Evolutionary conservation across 2,888 invertebrate species (phyloP).

Genomic region (Molanna angustata): DNA sequence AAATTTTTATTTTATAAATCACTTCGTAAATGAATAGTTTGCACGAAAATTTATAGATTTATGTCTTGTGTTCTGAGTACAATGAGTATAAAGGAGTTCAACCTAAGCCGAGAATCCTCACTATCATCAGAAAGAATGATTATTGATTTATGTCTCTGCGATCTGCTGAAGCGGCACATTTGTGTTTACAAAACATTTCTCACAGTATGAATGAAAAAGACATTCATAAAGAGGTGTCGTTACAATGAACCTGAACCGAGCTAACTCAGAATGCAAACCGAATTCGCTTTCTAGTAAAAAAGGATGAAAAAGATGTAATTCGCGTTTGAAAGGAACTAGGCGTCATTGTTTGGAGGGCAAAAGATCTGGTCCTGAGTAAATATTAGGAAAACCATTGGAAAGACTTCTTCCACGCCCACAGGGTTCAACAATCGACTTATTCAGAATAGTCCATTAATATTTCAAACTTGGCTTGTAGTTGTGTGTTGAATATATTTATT

Average conservation of each 20-base stretch:
- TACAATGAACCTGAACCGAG: slow-evolving; percentile 22
- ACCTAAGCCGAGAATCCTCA: too few species aligned
- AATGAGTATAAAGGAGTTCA: too few species aligned
- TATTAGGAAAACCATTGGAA: slow-evolving; percentile 27
- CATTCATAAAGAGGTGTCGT: slow-evolving; percentile 29
- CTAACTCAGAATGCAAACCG: slow-evolving; percentile 6
- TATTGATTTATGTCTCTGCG: slow-evolving; percentile 28
- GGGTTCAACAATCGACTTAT: slow-evolving; percentile 16
- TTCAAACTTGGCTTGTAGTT: slow-evolving; percentile 19
- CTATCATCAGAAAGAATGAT: slow-evolving; percentile 22
- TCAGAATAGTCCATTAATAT: slow-evolving; percentile 26
- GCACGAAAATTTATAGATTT: too few species aligned
- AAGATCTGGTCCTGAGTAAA: slow-evolving; percentile 24
- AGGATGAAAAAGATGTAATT: slow-evolving; percentile 9
- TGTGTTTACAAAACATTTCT: slow-evolving; percentile 31
- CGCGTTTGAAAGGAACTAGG: slow-evolving; percentile 14
- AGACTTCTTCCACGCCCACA: slow-evolving; percentile 27
- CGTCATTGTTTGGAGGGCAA: slow-evolving; percentile 11
- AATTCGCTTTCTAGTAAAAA: slow-evolving; percentile 16
- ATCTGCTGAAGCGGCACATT: slow-evolving; percentile 29
- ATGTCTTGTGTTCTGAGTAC: too few species aligned
- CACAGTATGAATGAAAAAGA: slow-evolving; percentile 25
- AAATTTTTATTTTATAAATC: too few species aligned
- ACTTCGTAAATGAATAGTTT: too few species aligned
- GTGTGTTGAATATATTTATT: slow-evolving; percentile 17